Evolutionary conservation across 2,797 vertebrate species (phyloP).

Genomic region (Chloroceryle amazona): DNA sequence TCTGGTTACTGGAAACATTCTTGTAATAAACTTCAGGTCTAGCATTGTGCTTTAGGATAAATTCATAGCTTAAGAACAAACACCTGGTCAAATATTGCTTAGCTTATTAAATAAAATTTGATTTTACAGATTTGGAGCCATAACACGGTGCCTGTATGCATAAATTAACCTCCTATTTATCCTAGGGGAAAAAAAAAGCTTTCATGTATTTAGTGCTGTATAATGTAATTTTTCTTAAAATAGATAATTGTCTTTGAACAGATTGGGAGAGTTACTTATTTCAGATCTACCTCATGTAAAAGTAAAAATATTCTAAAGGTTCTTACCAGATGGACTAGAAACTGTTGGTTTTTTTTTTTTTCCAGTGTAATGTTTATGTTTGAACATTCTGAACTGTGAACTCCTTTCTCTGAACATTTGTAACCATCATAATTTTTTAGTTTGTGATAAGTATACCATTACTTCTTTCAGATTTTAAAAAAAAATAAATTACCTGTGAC

Average conservation of each 20-base stretch:
- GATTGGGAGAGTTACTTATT: neutral
- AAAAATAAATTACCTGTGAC: neutral
- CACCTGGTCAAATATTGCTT: conserved; percentile 37
- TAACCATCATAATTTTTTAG: neutral
- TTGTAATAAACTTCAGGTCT: conserved; percentile 21
- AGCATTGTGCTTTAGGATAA: neutral
- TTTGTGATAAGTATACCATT: neutral
- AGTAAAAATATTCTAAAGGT: neutral
- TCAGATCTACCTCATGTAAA: neutral
- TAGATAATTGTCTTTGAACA: neutral
- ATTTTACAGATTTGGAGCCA: conserved; percentile 7
- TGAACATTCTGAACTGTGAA: neutral
- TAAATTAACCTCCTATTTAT: conserved; percentile 51
- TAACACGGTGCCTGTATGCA: neutral
- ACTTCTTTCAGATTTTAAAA: neutral
- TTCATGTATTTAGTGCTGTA: neutral
- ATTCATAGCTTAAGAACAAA: conserved; percentile 3
- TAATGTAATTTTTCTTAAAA: neutral
- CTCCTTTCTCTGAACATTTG: neutral
- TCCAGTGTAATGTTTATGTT: neutral
- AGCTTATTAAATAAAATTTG: conserved; percentile 43
- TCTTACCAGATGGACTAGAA: neutral
- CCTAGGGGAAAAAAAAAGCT: neutral
- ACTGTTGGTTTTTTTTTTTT: neutral
- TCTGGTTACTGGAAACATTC: conserved; percentile 9